Conservation (phyloP, 2,888 invertebrate species). For the Eupithecia abbreviata region DNA sequence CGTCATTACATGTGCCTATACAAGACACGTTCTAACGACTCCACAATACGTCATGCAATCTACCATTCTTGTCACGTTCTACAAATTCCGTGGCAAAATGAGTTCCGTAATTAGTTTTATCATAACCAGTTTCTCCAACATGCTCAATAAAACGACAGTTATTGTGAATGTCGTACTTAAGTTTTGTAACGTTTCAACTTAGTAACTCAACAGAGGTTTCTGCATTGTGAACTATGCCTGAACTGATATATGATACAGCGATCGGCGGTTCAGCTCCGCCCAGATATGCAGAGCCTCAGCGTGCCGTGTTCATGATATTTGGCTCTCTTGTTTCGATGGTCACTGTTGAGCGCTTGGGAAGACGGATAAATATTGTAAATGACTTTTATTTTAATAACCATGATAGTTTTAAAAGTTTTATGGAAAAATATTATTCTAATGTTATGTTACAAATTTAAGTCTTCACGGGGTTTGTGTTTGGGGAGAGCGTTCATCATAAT, state of each 20-base stretch:
- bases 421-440: background rate
- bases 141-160: background rate
- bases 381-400: too few species aligned
- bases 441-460: background rate
- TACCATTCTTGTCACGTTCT: slow-evolving; percentile 3
- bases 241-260: slow-evolving; percentile 48
- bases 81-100: background rate
- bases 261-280: slow-evolving; percentile 51
- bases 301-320: slow-evolving; percentile 57
- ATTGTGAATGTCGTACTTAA: background rate
- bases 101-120: background rate
- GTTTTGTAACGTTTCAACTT: slow-evolving; percentile 47
- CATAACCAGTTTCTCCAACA: background rate
- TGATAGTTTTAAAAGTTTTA: too few species aligned
- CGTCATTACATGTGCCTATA: background rate
- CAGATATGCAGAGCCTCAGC: slow-evolving; percentile 54
- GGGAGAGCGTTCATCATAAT: background rate
- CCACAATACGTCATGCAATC: background rate
- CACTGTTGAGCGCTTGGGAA: slow-evolving; percentile 52
- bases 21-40: background rate
- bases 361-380: slow-evolving; percentile 44
- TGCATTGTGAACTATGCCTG: slow-evolving; percentile 56
- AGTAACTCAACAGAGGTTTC: slow-evolving; percentile 49
- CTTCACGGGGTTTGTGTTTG: background rate
- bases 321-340: slow-evolving; percentile 51